These are phyloP conservation scores for Nezara viridula DNA, from an alignment of 2,888 invertebrate genomes.

Conservation along the genomic window DNA sequence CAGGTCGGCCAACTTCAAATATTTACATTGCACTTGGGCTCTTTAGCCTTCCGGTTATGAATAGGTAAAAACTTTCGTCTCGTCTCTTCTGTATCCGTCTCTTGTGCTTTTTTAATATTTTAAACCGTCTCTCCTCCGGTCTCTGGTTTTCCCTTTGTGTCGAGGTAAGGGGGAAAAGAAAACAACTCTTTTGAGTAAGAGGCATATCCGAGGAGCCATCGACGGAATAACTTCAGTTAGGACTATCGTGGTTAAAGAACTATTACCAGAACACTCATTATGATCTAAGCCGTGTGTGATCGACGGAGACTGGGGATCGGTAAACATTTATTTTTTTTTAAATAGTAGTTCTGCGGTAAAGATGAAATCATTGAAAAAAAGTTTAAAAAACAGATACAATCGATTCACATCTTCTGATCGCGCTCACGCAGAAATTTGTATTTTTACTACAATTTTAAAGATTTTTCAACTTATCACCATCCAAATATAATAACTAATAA, in stretches of 20 bases:
- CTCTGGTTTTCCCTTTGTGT: background rate
- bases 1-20: slow-evolving; percentile 27
- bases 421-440: too few relatives aligned
- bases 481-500: too few relatives aligned
- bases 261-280: too few relatives aligned
- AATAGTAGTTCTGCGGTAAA: too few relatives aligned
- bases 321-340: too few relatives aligned
- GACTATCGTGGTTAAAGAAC: background rate
- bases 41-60: slow-evolving; percentile 45
- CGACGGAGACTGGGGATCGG: too few relatives aligned
- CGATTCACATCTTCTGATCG: too few relatives aligned
- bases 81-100: slow-evolving; percentile 36
- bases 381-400: too few relatives aligned
- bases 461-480: too few relatives aligned
- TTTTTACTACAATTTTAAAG: too few relatives aligned
- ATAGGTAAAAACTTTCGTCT: slow-evolving; percentile 47
- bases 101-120: slow-evolving; percentile 14
- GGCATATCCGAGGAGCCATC: background rate
- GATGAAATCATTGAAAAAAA: too few relatives aligned
- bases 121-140: background rate
- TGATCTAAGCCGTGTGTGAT: too few relatives aligned
- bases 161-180: background rate
- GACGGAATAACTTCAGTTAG: background rate
- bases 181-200: background rate
- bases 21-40: slow-evolving; percentile 53